These are phyloP conservation scores for Vesta saturnalis DNA, from an alignment of 2,888 invertebrate species.

Conservation along the genomic window DNA sequence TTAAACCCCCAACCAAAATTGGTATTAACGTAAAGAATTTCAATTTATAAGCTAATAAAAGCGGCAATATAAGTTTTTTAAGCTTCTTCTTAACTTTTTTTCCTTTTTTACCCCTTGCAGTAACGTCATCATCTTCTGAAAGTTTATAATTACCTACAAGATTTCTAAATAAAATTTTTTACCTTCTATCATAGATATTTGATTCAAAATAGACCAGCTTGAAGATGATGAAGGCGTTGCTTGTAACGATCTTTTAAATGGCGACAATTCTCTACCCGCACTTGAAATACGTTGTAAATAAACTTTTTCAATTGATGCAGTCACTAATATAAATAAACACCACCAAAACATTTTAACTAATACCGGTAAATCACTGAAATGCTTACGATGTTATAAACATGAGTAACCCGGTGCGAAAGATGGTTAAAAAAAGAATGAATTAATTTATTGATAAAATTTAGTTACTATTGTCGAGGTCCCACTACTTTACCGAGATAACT, in stretches of 20 bases:
- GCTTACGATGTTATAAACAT: neutral
- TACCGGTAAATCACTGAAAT: constrained; percentile 13
- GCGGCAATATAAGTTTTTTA: constrained; percentile 76
- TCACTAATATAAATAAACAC: constrained; percentile 28
- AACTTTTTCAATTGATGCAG: constrained; percentile 19
- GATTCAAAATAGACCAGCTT: constrained; percentile 54
- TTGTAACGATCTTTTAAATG: constrained; percentile 51
- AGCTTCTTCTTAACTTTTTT: constrained; percentile 65
- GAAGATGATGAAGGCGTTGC: constrained; percentile 49
- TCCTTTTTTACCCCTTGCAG: constrained; percentile 41
- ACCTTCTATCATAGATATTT: constrained; percentile 57
- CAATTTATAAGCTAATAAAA: constrained; percentile 83
- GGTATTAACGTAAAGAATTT: constrained; percentile 84
- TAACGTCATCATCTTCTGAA: constrained; percentile 27
- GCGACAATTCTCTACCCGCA: constrained; percentile 39
- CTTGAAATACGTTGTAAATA: constrained; percentile 10
- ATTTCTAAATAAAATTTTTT: constrained; percentile 15
- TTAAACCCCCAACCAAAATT: constrained; percentile 75
- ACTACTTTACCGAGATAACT: constrained; percentile 38
- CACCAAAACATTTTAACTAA: constrained; percentile 26
- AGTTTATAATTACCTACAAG: constrained; percentile 7
- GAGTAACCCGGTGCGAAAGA: neutral
- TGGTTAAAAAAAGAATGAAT: constrained; percentile 31
- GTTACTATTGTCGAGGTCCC: constrained; percentile 31
- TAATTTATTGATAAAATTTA: constrained; percentile 30